Evolutionary conservation across 2,113 vertebrate genomes (phyloP).

Genomic region (Spheniscus mendiculus): DNA sequence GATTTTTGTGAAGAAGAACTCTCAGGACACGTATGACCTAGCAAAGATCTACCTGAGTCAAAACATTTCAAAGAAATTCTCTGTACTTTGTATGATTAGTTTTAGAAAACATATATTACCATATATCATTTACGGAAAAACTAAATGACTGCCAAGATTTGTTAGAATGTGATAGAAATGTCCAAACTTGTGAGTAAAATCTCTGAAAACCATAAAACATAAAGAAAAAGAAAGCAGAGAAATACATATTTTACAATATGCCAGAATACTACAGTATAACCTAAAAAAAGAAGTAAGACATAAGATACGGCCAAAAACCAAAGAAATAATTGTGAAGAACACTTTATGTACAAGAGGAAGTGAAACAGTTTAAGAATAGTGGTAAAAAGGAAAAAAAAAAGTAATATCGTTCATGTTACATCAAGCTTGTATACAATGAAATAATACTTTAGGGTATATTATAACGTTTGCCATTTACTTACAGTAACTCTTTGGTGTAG

Average conservation of each 20-base stretch:
- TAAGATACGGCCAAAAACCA: background rate
- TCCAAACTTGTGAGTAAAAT: background rate
- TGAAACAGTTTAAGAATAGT: background rate
- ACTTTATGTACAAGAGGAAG: background rate
- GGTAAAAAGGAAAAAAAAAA: background rate
- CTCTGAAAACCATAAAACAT: background rate
- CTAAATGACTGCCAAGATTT: background rate
- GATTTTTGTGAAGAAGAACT: background rate
- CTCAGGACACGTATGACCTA: background rate
- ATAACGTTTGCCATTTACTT: conserved; percentile 44
- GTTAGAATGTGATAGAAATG: background rate
- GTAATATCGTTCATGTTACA: background rate
- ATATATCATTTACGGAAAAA: background rate
- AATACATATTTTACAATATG: background rate
- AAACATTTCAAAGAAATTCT: background rate
- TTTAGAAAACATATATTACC: background rate
- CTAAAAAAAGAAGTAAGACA: background rate
- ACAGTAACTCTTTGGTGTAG: conserved; percentile 89
- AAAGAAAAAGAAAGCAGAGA: background rate
- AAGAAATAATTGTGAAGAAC: background rate
- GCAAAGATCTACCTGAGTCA: background rate
- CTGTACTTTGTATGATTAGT: background rate
- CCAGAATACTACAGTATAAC: background rate
- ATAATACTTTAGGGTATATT: background rate
- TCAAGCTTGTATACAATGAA: background rate